Evolutionary conservation across 2,888 invertebrate genomes (phyloP), one percentile per base, ranked within the genome.

Genomic region (Lepeophtheirus nordmannii): DNA sequence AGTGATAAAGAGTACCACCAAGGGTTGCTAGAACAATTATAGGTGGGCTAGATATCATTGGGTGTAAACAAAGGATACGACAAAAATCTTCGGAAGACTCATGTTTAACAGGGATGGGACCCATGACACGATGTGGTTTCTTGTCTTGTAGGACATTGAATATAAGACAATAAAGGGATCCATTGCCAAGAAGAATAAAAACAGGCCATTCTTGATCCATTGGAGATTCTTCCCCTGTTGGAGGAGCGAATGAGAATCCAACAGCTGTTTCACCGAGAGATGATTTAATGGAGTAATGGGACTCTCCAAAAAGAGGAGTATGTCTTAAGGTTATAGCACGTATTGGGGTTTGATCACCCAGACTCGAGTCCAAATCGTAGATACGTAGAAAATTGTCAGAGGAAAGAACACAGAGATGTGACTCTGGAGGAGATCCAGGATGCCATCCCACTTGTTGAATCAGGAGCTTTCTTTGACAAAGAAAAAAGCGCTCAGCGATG

Each of bases 191-290:
- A 11, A 62, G 62, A 20, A 62, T 41, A 40, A 62, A 62, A 17
- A 62, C n/a, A 17, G 62, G 62, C 62, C 62, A 62, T 17, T 38
- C 20, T 20, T 62, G n/a, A 17, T 46, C 53, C 30, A 30, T 30
- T 5, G 53, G 17, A 5, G 53, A n/a, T 8, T 46, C 53, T 46
- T 17, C 53, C 1, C 14, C 39, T 10, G 14, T 22, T 38, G 62
- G 62, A 20, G 62, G 62, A 10, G 62, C 62, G 40, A 62, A 62
- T n/a, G 62, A 12, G 39, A 62, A 62, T 30, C 62, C 40, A 7
- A 62, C 62, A 11, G 62, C 62, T 10, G 62, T 40, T 39, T 62
- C 62, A 1, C 62, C 62, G 5, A 62, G 40, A 20, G 62, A 62
- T 12, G n/a, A 37, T 17, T 39, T 37, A 17, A 62, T 39, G 12